These are phyloP conservation scores for Terebella lapidaria DNA, from an alignment of 2,888 invertebrate species.

Conservation along the genomic window DNA sequence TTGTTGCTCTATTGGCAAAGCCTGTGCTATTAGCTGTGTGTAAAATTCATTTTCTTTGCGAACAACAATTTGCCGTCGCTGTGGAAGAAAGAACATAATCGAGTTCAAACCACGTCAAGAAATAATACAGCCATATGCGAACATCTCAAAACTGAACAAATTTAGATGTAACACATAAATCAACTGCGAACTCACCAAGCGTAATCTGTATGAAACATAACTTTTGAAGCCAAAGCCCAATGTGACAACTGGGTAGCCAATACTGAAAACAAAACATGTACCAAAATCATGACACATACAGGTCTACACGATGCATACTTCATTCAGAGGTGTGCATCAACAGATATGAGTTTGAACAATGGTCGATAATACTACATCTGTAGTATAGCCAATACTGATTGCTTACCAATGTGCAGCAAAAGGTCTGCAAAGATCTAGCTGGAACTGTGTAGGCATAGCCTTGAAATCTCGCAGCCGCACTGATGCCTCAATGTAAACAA, in stretches of 20 bases:
- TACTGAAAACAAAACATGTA: conserved; percentile 59
- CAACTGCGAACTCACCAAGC: conserved; percentile 59
- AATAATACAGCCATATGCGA: too few relatives aligned
- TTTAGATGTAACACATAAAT: too few relatives aligned
- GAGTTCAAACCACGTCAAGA: too few relatives aligned
- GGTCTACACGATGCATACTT: not conserved
- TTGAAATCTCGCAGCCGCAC: conserved; percentile 74
- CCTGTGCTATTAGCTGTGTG: conserved; percentile 84
- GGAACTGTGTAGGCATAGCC: conserved; percentile 69
- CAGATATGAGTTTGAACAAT: too few relatives aligned
- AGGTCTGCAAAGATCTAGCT: conserved; percentile 85
- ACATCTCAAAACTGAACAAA: too few relatives aligned
- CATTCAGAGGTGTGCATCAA: too few relatives aligned
- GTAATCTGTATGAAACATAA: conserved; percentile 82
- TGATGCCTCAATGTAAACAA: conserved; percentile 90
- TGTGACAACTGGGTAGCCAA: conserved; percentile 90
- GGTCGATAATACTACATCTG: too few relatives aligned
- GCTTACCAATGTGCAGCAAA: conserved; percentile 92
- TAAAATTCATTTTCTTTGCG: conserved; percentile 93
- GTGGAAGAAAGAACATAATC: conserved; percentile 36
- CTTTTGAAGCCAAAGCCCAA: conserved; percentile 94
- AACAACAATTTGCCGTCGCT: conserved; percentile 87
- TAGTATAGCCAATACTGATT: not conserved
- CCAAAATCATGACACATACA: not conserved
- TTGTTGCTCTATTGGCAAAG: conserved; percentile 69